A percentile compares a stretch with the other conserved stretches of the same genome.
Conservation (phyloP, 2,888 invertebrate species). For the Belgica antarctica region DNA sequence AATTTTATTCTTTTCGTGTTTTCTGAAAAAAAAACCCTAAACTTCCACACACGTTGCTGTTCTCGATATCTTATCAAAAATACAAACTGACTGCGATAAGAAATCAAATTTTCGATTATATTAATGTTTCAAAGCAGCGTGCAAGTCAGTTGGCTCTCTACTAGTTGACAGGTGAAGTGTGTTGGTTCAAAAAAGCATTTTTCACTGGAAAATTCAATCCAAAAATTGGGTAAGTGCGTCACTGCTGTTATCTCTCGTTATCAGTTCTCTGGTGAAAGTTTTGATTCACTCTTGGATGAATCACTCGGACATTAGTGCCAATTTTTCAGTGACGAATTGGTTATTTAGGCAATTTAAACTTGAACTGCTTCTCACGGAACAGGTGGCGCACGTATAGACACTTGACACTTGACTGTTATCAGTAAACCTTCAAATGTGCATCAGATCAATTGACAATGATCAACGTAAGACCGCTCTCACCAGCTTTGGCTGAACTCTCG, state of each 20-base stretch:
- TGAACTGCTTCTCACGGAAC: no score
- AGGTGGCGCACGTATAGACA: no score
- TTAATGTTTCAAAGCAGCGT: not conserved
- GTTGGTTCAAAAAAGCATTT: not conserved
- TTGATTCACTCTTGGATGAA: no score
- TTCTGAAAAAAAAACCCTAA: no score
- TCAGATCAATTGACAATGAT: constrained; percentile 20
- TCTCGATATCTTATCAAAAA: constrained; percentile 13
- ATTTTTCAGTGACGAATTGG: no score
- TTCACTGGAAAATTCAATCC: not conserved
- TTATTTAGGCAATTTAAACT: no score
- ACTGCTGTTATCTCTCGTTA: not conserved
- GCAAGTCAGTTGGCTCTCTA: not conserved
- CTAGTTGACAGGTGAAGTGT: not conserved
- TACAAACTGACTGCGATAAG: not conserved
- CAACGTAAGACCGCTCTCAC: constrained; percentile 46
- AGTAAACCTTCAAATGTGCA: no score
- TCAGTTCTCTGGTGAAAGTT: no score
- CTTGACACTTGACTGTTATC: no score
- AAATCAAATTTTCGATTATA: constrained; percentile 13
- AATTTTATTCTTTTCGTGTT: no score
- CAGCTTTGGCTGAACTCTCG: constrained; percentile 49
- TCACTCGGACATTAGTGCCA: no score
- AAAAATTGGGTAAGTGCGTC: not conserved
- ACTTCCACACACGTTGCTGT: not conserved